Evolutionary conservation across 2,797 vertebrate genomes (phyloP).

Genomic region (Pangasius larnaudii): DNA sequence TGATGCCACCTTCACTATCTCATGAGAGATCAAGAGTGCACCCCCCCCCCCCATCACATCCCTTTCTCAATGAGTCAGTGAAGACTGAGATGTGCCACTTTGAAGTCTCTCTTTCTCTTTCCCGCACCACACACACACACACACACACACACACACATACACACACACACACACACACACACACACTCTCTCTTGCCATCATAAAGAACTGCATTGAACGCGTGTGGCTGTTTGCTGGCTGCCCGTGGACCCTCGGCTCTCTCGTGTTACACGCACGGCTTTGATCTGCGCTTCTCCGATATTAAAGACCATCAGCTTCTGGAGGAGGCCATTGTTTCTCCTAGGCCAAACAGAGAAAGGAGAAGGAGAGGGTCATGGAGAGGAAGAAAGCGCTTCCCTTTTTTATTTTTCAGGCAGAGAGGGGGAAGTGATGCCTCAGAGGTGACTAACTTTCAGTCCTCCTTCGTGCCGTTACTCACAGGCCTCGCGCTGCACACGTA

Average conservation of each 20-base stretch:
- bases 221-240: conserved; percentile 38
- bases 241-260: conserved; percentile 32
- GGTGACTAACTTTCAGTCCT: conserved; percentile 58
- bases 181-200: background rate
- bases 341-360: conserved; percentile 40
- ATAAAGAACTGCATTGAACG: conserved; percentile 60
- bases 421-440: conserved; percentile 52
- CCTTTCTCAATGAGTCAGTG: conserved; percentile 67
- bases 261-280: conserved; percentile 48
- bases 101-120: conserved; percentile 64
- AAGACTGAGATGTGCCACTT: conserved; percentile 71
- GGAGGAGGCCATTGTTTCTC: conserved; percentile 43
- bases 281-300: conserved; percentile 49
- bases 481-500: conserved; percentile 21
- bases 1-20: conserved; percentile 70
- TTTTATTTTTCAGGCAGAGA: conserved; percentile 30
- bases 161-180: background rate
- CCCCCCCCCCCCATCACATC: conserved; percentile 1
- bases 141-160: background rate
- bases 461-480: conserved; percentile 36
- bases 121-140: conserved; percentile 2
- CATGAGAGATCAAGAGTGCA: conserved; percentile 74
- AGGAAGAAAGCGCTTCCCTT: conserved; percentile 58
- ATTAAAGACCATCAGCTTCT: conserved; percentile 39
- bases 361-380: conserved; percentile 52